These are phyloP conservation scores for Recurvirostra avosetta DNA, from an alignment of 2,113 vertebrate species.

Conservation along the genomic window DNA sequence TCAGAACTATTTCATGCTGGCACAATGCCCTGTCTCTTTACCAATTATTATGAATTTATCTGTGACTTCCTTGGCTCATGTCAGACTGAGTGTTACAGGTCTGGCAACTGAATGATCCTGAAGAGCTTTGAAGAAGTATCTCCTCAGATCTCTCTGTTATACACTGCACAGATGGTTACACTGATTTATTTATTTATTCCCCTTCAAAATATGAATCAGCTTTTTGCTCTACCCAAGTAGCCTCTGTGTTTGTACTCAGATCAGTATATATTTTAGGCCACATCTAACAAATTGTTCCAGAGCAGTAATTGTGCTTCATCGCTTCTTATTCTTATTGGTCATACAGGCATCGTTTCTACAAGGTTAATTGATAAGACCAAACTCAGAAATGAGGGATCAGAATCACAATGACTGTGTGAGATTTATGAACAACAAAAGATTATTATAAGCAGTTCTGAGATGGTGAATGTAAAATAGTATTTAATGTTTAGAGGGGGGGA, in stretches of 20 bases:
- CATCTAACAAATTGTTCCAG: background rate
- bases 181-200: slow-evolving; percentile 2
- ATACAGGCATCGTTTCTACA: background rate
- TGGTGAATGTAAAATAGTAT: background rate
- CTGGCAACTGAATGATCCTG: background rate
- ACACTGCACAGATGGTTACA: background rate
- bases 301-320: background rate
- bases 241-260: background rate
- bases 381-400: background rate
- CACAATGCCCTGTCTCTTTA: background rate
- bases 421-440: background rate
- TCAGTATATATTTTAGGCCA: background rate
- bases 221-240: slow-evolving; percentile 9
- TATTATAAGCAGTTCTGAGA: background rate
- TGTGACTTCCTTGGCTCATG: background rate
- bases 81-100: background rate
- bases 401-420: background rate
- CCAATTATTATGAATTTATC: background rate
- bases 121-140: background rate
- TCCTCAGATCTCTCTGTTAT: background rate
- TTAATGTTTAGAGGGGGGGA: fast-evolving
- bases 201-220: slow-evolving; percentile 3
- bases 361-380: background rate
- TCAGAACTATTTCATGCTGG: background rate
- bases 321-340: background rate